A percentile compares a stretch with the other conserved stretches of the same genome.
Conservation (phyloP, 2,113 vertebrate species). For the Ptychochromis oligacanthus region DNA sequence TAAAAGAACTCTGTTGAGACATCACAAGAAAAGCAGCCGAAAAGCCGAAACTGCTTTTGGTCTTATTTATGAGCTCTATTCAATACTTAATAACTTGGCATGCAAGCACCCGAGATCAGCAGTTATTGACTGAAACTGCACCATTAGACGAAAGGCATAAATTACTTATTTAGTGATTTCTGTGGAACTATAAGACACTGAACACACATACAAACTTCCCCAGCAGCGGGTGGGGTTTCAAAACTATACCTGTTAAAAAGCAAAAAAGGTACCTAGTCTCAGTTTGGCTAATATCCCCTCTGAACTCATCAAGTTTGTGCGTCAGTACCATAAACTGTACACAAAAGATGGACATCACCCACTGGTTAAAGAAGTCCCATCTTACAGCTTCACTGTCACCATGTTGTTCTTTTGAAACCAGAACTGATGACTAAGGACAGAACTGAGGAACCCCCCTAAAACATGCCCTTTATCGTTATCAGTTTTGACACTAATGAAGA, state of each 20-base stretch:
- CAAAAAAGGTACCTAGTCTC: no score
- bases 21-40: background rate
- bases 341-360: background rate
- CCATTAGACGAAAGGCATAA: background rate
- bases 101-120: accelerated
- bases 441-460: background rate
- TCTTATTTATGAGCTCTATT: background rate
- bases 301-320: background rate
- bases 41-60: background rate
- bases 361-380: background rate
- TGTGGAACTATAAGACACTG: background rate
- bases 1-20: background rate
- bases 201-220: background rate
- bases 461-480: background rate
- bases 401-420: no score
- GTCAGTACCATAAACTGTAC: background rate
- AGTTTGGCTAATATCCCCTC: background rate
- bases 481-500: background rate
- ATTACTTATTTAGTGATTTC: background rate
- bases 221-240: no score
- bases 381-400: no score
- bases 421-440: background rate
- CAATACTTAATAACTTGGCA: background rate
- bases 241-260: background rate
- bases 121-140: background rate